phyloP scores from a whole-genome alignment of 2,888 invertebrate genomes.

The Rhamphomyia laevipes region DNA sequence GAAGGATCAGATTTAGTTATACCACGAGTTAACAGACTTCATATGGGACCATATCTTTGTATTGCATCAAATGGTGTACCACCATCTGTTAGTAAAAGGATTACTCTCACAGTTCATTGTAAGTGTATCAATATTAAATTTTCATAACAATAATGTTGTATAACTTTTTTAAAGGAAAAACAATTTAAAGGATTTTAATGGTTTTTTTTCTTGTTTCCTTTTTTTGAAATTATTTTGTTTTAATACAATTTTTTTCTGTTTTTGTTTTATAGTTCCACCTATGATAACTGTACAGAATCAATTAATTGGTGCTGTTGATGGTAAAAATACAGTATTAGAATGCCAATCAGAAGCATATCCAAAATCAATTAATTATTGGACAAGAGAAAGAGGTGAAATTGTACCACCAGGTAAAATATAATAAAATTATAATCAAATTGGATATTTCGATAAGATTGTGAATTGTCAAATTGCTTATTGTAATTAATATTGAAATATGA shows the following conservation, averaged over 20 bases:
- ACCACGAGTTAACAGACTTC: constrained; percentile 56
- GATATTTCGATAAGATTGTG: too few species aligned
- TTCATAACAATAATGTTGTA: neutral
- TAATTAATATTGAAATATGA: too few species aligned
- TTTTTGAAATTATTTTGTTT: neutral
- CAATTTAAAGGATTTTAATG: neutral
- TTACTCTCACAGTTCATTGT: constrained; percentile 76
- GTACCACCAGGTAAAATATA: constrained; percentile 56
- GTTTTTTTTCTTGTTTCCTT: neutral
- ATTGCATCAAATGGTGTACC: constrained; percentile 77
- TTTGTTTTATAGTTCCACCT: constrained; percentile 55
- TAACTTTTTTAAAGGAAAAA: neutral
- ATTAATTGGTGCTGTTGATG: constrained; percentile 65
- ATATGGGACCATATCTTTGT: constrained; percentile 72
- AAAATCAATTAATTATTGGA: constrained; percentile 78
- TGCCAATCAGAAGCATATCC: constrained; percentile 78
- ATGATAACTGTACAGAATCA: constrained; percentile 77
- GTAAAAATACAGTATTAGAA: constrained; percentile 62
- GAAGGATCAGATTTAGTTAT: constrained; percentile 58
- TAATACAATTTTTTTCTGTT: constrained; percentile 1
- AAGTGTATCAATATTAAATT: constrained; percentile 21
- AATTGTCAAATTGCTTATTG: too few species aligned
- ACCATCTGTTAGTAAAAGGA: constrained; percentile 78
- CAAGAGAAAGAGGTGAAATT: constrained; percentile 58
- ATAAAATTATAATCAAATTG: neutral